Evolutionary conservation across 2,888 invertebrate genomes (phyloP).

Genomic region (Acleris sparsana): DNA sequence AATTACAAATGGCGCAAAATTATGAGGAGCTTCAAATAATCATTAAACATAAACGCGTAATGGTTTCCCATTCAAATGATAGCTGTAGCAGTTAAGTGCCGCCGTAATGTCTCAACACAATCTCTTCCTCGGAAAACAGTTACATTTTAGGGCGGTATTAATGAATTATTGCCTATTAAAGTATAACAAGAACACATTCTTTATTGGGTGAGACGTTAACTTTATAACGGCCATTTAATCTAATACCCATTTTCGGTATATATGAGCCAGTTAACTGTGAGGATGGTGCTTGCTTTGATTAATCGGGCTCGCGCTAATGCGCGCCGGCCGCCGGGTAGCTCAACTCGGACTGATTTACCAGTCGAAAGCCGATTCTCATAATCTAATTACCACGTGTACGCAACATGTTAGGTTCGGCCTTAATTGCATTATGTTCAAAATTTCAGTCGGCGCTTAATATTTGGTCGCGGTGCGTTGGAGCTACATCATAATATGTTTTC

Average conservation of each 20-base stretch:
- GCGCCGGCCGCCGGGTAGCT: background rate
- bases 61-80: conserved; percentile 78
- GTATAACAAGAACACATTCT: conserved; percentile 69
- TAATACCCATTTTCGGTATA: conserved; percentile 41
- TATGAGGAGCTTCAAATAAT: conserved; percentile 77
- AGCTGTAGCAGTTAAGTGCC: conserved; percentile 74
- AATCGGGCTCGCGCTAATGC: conserved; percentile 43
- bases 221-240: conserved; percentile 53
- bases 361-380: conserved; percentile 22
- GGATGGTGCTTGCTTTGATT: conserved; percentile 52
- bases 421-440: conserved; percentile 15
- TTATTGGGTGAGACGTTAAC: conserved; percentile 56
- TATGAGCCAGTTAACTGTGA: conserved; percentile 42
- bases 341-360: conserved; percentile 8
- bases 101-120: conserved; percentile 75
- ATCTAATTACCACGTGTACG: conserved; percentile 24
- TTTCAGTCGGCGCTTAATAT: conserved; percentile 6
- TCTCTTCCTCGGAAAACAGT: conserved; percentile 72
- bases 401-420: conserved; percentile 14
- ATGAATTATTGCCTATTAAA: conserved; percentile 76
- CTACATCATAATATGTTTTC: background rate
- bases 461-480: background rate
- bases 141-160: conserved; percentile 73
- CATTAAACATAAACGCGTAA: conserved; percentile 80
- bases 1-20: conserved; percentile 73